Evolutionary conservation across 2,113 vertebrate genomes (phyloP).

Genomic region (Glaucomys volans): DNA sequence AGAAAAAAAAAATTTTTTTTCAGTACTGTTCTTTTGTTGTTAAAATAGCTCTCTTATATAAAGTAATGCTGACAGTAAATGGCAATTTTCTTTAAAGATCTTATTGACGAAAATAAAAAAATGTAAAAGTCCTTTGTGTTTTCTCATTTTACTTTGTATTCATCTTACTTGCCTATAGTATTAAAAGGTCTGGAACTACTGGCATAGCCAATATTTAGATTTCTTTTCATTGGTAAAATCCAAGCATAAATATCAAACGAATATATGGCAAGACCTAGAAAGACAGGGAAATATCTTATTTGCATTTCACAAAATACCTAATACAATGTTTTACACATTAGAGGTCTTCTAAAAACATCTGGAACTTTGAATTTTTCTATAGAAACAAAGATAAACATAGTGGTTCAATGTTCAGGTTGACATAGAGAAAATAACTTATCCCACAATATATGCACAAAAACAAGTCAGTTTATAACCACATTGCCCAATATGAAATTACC

Average conservation of each 20-base stretch:
- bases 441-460: neutral
- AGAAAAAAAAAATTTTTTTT: too few relatives aligned
- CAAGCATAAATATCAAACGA: neutral
- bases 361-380: neutral
- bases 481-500: neutral
- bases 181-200: neutral
- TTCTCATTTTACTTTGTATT: neutral
- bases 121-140: neutral
- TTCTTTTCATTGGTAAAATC: conserved; percentile 13
- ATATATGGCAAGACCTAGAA: neutral
- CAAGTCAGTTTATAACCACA: neutral
- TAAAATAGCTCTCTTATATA: neutral
- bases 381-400: neutral
- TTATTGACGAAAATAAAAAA: conserved; percentile 44
- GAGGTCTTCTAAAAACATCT: neutral
- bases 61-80: conserved; percentile 13
- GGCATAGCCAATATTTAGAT: neutral
- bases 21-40: neutral
- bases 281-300: neutral
- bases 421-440: neutral
- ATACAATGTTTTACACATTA: neutral
- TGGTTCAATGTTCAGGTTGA: neutral
- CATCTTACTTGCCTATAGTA: neutral
- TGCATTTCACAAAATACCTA: neutral
- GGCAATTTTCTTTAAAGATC: conserved; percentile 33